These are phyloP conservation scores for Melikaiella ostensackeni DNA, from an alignment of 2,888 invertebrate genomes.

Conservation along the genomic window DNA sequence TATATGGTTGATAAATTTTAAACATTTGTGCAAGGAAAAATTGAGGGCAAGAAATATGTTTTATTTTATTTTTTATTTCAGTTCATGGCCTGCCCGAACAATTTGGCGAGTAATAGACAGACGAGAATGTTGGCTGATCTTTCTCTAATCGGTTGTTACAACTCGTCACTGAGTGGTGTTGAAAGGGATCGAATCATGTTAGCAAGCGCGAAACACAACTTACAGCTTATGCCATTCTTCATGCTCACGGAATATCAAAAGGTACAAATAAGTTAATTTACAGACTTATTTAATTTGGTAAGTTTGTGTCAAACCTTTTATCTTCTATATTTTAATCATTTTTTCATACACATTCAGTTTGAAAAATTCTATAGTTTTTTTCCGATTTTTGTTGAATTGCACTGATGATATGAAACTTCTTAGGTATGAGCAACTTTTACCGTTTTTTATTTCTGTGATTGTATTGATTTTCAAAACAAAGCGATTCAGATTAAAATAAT, in stretches of 20 bases:
- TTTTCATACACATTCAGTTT: not conserved
- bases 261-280: conserved; percentile 76
- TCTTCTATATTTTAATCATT: not conserved
- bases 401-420: too few relatives aligned
- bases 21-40: not conserved
- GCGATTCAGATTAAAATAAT: too few relatives aligned
- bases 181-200: conserved; percentile 92
- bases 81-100: conserved; percentile 94
- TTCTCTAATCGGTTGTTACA: conserved; percentile 96
- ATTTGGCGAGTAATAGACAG: conserved; percentile 97
- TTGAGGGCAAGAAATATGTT: not conserved
- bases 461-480: too few relatives aligned
- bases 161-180: conserved; percentile 85
- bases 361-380: too few relatives aligned
- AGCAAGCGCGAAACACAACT: conserved; percentile 96
- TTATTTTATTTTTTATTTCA: conserved; percentile 73
- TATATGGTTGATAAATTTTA: not conserved
- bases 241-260: conserved; percentile 97
- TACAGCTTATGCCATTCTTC: conserved; percentile 97
- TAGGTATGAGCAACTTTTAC: too few relatives aligned
- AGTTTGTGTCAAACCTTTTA: not conserved
- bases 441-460: too few relatives aligned
- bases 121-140: conserved; percentile 98
- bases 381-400: too few relatives aligned
- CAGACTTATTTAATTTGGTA: not conserved